These are phyloP conservation scores for Latrodectus geometricus DNA, from an alignment of 1,140 invertebrate genomes.

Conservation along the genomic window DNA sequence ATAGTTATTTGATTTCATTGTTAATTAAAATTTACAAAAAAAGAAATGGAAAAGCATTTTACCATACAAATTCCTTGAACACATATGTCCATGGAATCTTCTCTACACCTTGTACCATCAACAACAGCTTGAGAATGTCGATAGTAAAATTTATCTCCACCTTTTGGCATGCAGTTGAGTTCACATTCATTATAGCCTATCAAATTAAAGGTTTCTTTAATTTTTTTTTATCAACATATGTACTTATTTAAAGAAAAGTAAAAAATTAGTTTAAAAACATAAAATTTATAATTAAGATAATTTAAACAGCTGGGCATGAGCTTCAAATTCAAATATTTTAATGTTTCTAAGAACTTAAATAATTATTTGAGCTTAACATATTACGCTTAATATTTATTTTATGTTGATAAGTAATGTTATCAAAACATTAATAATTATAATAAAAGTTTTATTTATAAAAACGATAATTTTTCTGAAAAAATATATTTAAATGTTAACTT, in stretches of 20 bases:
- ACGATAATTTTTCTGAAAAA: too few relatives aligned
- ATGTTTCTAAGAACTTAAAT: too few relatives aligned
- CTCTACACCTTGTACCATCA: constrained; percentile 90
- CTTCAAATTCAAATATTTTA: too few relatives aligned
- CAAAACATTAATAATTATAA: too few relatives aligned
- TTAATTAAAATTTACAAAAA: too few relatives aligned
- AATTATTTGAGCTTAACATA: too few relatives aligned
- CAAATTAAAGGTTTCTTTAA: constrained; percentile 72
- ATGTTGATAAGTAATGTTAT: too few relatives aligned
- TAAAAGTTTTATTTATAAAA: too few relatives aligned
- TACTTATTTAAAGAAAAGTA: neutral
- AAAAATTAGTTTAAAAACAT: neutral
- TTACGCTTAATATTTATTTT: too few relatives aligned
- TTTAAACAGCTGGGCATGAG: too few relatives aligned
- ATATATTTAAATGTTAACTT: too few relatives aligned
- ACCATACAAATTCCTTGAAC: constrained; percentile 92
- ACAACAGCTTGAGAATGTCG: constrained; percentile 84
- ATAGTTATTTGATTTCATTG: too few relatives aligned
- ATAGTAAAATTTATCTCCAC: constrained; percentile 89
- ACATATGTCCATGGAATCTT: constrained; percentile 86
- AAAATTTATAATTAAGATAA: neutral
- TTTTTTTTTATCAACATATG: neutral
- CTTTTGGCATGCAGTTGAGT: constrained; percentile 93
- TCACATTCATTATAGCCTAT: constrained; percentile 91
- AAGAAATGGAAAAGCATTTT: constrained; percentile 64